Conservation (phyloP, 2,113 vertebrate genomes). For the Anhinga anhinga region DNA sequence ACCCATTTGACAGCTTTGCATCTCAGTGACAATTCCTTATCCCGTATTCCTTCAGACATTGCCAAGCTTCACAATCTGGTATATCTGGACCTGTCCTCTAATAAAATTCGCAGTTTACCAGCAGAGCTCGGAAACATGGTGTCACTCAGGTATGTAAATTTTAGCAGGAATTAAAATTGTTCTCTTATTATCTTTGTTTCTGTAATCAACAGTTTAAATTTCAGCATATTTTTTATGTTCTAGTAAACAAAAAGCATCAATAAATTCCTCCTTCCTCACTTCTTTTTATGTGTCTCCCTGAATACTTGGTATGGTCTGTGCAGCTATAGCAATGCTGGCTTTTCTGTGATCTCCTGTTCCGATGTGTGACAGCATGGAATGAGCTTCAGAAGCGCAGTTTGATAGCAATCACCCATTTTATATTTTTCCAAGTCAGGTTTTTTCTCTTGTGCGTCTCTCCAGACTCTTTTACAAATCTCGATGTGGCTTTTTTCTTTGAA, state of each 20-base stretch:
- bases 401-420: background rate
- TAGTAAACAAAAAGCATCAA: background rate
- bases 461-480: background rate
- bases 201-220: background rate
- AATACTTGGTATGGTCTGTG: background rate
- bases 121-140: slow-evolving; percentile 99
- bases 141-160: slow-evolving; percentile 89
- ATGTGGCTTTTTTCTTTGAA: background rate
- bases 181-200: background rate
- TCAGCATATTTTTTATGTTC: background rate
- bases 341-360: background rate
- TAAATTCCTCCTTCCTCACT: background rate
- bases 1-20: slow-evolving; percentile 98
- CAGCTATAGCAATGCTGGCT: background rate
- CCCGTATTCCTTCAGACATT: slow-evolving; percentile 98
- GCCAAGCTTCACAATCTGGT: slow-evolving; percentile 99
- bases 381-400: background rate
- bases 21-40: slow-evolving; percentile 97
- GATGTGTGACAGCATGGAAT: background rate
- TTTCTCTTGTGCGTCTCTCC: background rate
- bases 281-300: background rate
- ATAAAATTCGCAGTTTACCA: slow-evolving; percentile 98
- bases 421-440: background rate
- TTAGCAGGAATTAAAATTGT: background rate
- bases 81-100: slow-evolving; percentile 97